Evolutionary conservation across 1,140 invertebrate species (phyloP), one percentile per base, ranked within the genome.

Genomic region (Protaetia brevitarsis): DNA sequence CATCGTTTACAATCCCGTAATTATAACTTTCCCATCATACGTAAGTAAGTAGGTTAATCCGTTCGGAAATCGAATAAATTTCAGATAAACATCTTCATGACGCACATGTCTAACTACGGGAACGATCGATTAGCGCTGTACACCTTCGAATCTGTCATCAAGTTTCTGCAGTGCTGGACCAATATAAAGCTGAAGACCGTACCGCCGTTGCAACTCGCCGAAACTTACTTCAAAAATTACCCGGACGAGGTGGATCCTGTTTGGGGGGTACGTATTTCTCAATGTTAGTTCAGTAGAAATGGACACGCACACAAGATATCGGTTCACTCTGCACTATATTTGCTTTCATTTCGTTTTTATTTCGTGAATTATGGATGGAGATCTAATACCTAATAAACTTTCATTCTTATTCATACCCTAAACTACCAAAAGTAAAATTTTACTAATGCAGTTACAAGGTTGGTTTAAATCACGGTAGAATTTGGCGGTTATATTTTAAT

Each of bases 51-150:
- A 45, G 1, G 7, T 51, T 21, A 3, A 23, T 5, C 16, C 0
- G 26, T 51, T 23, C 21, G n/a, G n/a, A n/a, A n/a, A n/a, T n/a
- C n/a, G n/a, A n/a, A n/a, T 71, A 70, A 66, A 69, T 83, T 82
- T 10, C 82, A 97, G 94, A 95, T 99, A 66, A 97, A 96, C 79
- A 94, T 99, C 73, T 99, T 98, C 81, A 99, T 99, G 97, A 99
- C 97, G 7, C 97, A 99, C 82, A 94, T 98, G 89, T 97, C 96
- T 28, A 99, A 99, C 82, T 99, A 99, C 81, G 97, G 93, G 27
- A 97, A 97, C 81, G 97, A 99, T 82, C 87, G 97, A 23, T 83
- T 99, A 66, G 97, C 94, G 0, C 81, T 97, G 21, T 99, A 98
- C 81, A 97, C 96, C 10, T 99, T 99, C 82, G 94, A 98, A 81